Evolutionary conservation across 2,113 vertebrate species (phyloP), one percentile per base, ranked within the genome.

Genomic region (Nematolebias whitei): DNA sequence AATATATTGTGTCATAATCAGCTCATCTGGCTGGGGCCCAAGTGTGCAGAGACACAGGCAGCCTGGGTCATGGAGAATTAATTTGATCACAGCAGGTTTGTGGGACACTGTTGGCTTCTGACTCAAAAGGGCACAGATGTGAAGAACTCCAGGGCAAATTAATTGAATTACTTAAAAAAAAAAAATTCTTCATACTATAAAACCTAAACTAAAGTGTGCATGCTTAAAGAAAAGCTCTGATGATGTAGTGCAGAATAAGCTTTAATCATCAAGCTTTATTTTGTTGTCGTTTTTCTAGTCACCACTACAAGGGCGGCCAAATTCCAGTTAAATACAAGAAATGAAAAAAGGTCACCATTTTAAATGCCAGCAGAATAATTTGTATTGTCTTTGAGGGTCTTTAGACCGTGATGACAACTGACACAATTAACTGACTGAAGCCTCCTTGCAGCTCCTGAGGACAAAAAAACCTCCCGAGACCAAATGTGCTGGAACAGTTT

Each of bases 1-100:
- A 88, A 88, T 84, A 80, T 86, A 86, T 86, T 87, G 79, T 81
- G 76, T 84, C 63, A 76, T 87, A 87, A 88, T 90, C 88, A 84
- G 86, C 85, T 91, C 89, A 90, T 88, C 81, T 85, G 80, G 69
- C 73, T 13, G 54, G 52, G 60, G 84, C 72, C 74, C 79, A 80
- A 87, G 85, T 73, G 61, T 87, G 80, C 77, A 81, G 87, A 85
- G 72, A 87, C 80, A 85, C 80, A 78, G 53, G 48, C 81, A 66
- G 76, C 47, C 83, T 71, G 74, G 67, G 84, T 82, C 24, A 20
- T 83, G 79, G 83, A 80, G 83, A 85, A 86, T 83, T 74, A 71
- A 81, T 88, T 77, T 85, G 83, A 81, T 88, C 79, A 67, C 50
- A 69, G 69, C 77, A 84, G 76, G 79, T 87, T 80, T 80, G 63